These are phyloP conservation scores for Sicus ferrugineus DNA, from an alignment of 2,888 invertebrate genomes.

Conservation along the genomic window DNA sequence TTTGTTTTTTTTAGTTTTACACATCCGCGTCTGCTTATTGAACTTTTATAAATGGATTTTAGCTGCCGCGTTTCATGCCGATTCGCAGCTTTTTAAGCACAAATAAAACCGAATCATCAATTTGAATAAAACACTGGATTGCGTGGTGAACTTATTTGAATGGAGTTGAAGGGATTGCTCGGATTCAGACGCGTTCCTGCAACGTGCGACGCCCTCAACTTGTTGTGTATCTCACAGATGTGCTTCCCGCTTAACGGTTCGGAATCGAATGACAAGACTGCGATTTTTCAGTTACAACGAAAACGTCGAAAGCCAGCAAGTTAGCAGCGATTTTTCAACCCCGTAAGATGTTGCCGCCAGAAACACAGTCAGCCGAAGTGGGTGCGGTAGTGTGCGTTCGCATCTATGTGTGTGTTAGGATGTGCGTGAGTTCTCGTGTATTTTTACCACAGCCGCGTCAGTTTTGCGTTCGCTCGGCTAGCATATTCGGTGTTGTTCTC, in stretches of 20 bases:
- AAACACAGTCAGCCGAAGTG: neutral
- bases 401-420: neutral
- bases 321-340: slow-evolving; percentile 50
- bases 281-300: slow-evolving; percentile 59
- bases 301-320: slow-evolving; percentile 48
- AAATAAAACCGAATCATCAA: too few species aligned
- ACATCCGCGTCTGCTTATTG: too few species aligned
- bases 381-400: slow-evolving; percentile 4
- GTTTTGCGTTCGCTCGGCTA: slow-evolving; percentile 25
- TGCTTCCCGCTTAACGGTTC: slow-evolving; percentile 60
- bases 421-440: neutral
- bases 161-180: neutral
- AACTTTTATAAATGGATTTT: too few species aligned
- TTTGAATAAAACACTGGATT: too few species aligned
- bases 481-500: neutral
- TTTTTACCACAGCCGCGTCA: slow-evolving; percentile 36
- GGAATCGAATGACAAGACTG: slow-evolving; percentile 60
- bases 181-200: slow-evolving; percentile 10
- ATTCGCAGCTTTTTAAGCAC: too few species aligned
- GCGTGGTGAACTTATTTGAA: neutral
- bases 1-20: too few species aligned
- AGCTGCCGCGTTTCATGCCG: too few species aligned
- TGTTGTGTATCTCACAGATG: slow-evolving; percentile 34
- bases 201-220: slow-evolving; percentile 9
- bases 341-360: slow-evolving; percentile 35